Percentiles rank a stretch among this genome's conserved stretches.
phyloP scores from a whole-genome alignment of 1,140 invertebrate genomes.

The Macrocentrus cingulum region DNA sequence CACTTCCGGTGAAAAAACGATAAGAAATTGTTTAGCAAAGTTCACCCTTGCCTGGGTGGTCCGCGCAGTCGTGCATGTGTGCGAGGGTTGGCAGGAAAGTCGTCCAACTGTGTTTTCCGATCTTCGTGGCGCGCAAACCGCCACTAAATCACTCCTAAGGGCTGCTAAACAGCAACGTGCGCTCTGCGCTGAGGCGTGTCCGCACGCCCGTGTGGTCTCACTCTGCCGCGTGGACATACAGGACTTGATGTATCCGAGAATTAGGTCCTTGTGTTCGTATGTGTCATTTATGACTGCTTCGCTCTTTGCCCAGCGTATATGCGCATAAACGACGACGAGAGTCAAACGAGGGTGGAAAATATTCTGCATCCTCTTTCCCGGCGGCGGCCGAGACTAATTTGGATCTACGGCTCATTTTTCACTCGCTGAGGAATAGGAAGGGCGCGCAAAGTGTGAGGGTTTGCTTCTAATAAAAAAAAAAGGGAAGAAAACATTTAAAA shows the following conservation, averaged over 20 bases:
- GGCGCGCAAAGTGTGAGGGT: too few species aligned
- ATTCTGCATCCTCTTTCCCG: background rate
- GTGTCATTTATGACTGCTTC: background rate
- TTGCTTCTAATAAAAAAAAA: conserved; percentile 10
- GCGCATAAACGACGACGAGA: background rate
- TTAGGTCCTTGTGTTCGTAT: too few species aligned
- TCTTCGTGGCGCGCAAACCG: conserved; percentile 24
- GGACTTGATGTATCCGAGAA: conserved; percentile 21
- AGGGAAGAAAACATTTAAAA: background rate
- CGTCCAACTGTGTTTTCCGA: too few species aligned
- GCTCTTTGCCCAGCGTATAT: conserved; percentile 2
- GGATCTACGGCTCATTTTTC: background rate
- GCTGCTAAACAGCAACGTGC: conserved; percentile 53
- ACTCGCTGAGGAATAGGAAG: conserved; percentile 7
- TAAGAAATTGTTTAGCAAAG: too few species aligned
- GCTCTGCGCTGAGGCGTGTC: conserved; percentile 24
- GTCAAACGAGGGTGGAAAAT: background rate
- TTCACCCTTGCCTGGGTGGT: too few species aligned
- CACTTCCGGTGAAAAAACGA: too few species aligned
- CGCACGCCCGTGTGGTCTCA: conserved; percentile 10
- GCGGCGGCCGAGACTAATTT: conserved; percentile 12
- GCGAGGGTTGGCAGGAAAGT: too few species aligned
- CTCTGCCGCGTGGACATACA: too few species aligned
- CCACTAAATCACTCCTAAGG: conserved; percentile 54
- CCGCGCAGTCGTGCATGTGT: too few species aligned